Evolutionary conservation across 2,113 vertebrate species (phyloP), one percentile per base, ranked within the genome.

Genomic region (Sialia sialis): DNA sequence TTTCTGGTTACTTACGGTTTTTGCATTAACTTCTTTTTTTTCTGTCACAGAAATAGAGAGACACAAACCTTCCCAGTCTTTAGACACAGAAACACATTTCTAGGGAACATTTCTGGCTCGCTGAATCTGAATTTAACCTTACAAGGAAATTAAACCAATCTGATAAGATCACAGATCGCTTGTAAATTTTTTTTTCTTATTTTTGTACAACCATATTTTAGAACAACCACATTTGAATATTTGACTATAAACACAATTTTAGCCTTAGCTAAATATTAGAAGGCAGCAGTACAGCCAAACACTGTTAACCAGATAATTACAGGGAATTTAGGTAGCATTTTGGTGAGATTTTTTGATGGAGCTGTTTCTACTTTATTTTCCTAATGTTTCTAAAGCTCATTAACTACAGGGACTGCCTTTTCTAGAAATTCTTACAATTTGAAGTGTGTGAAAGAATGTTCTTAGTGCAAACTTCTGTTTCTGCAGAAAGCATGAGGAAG

Each of bases 391-490:
- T 68, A 62, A 81, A 83, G 12, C 15, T 80, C 15, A 77, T 84
- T 76, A 75, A 52, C 14, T 92, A 81, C 94, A 98, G 97, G 96
- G 97, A 20, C 97, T 97, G 21, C 76, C 88, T 51, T 96, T 98
- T 48, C 59, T 97, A 13, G 97, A 98, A 84, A 97, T 96, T 77
- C 95, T 96, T 22, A 97, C 98, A 87, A 98, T 98, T 59, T 58
- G 96, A 98, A 93, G 95, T 97, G 34, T 98, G 97, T 96, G 96
- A 98, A 95, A 97, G 74, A 84, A 97, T 98, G 54, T 96, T 98
- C 36, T 97, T 98, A 92, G 97, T 98, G 87, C 97, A 98, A 97
- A 98, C 97, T 96, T 99, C 97, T 91, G 84, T 89, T 54, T 98
- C 97, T 88, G 98, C 97, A 89, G 98, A 98, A 93, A 96, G 96